Conservation (phyloP, 2,797 vertebrate species). For the Phoeniculus purpureus region DNA sequence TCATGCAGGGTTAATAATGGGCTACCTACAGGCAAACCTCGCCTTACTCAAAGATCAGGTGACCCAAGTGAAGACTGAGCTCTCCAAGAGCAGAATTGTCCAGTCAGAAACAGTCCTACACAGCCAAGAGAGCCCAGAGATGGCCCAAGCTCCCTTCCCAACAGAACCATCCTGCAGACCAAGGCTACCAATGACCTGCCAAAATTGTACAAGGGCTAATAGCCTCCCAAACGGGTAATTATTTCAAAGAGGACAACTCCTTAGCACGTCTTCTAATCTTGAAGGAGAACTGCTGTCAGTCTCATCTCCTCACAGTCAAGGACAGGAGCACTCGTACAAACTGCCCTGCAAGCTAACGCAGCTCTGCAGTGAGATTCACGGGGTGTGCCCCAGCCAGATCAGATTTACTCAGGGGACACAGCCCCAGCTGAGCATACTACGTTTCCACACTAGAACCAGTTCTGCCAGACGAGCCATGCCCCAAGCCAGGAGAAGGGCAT, state of each 20-base stretch:
- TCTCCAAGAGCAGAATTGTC: neutral
- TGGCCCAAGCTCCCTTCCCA: neutral
- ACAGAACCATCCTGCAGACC: neutral
- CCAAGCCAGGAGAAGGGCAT: slow-evolving; percentile 29
- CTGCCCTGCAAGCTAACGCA: neutral
- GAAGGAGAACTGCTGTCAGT: neutral
- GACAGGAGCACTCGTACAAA: neutral
- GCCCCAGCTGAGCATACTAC: slow-evolving; percentile 8
- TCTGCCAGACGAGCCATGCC: slow-evolving; percentile 63
- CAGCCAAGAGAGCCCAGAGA: neutral
- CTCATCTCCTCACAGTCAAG: neutral
- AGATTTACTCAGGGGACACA: slow-evolving; percentile 46
- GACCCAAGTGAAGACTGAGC: neutral
- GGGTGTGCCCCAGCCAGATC: slow-evolving; percentile 5
- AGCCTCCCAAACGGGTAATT: neutral
- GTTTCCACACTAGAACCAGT: slow-evolving; percentile 64
- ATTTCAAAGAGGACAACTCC: neutral
- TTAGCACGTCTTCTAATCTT: neutral
- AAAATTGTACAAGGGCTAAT: neutral
- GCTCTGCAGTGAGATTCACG: neutral
- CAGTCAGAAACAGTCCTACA: neutral
- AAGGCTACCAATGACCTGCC: neutral
- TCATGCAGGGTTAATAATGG: neutral
- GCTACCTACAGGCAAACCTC: neutral
- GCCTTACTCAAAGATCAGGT: neutral